Evolutionary conservation across 1,140 invertebrate species (phyloP).

Genomic region (Drosophila arizonae): DNA sequence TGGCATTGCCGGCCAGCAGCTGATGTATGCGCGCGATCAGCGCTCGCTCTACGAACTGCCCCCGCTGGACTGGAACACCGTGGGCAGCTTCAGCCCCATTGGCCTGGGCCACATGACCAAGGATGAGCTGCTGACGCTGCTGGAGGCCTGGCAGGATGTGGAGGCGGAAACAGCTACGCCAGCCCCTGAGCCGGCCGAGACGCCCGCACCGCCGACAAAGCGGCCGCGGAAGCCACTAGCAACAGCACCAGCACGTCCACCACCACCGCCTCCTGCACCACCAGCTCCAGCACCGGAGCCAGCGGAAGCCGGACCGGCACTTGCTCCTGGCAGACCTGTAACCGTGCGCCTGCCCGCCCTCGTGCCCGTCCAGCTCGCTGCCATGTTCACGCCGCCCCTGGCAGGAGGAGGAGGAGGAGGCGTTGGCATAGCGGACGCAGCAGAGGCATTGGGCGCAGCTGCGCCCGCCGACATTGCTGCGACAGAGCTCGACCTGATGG

Average conservation of each 20-base stretch:
- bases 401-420: slow-evolving; percentile 11
- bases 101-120: slow-evolving; percentile 72
- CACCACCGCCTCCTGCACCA: slow-evolving; percentile 23
- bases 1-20: slow-evolving; percentile 35
- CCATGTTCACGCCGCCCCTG: slow-evolving; percentile 65
- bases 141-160: slow-evolving; percentile 74
- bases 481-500: slow-evolving; percentile 18
- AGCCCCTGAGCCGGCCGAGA: slow-evolving; percentile 59
- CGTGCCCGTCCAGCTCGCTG: slow-evolving; percentile 72
- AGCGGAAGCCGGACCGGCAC: not conserved
- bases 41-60: slow-evolving; percentile 46
- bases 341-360: slow-evolving; percentile 70
- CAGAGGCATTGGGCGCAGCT: not conserved
- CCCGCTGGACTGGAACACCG: slow-evolving; percentile 46
- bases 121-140: slow-evolving; percentile 70
- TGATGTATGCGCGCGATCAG: slow-evolving; percentile 41
- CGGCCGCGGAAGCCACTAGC: slow-evolving; percentile 35
- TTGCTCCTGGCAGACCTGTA: slow-evolving; percentile 43
- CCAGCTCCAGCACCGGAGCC: slow-evolving; percentile 47
- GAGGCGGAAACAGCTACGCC: slow-evolving; percentile 53
- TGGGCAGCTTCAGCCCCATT: slow-evolving; percentile 53
- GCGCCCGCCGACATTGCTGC: slow-evolving; percentile 3
- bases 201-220: slow-evolving; percentile 6
- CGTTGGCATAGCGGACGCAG: not conserved
- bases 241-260: slow-evolving; percentile 17